phyloP scores from a whole-genome alignment of 2,888 invertebrate species.

The Molanna angustata region DNA sequence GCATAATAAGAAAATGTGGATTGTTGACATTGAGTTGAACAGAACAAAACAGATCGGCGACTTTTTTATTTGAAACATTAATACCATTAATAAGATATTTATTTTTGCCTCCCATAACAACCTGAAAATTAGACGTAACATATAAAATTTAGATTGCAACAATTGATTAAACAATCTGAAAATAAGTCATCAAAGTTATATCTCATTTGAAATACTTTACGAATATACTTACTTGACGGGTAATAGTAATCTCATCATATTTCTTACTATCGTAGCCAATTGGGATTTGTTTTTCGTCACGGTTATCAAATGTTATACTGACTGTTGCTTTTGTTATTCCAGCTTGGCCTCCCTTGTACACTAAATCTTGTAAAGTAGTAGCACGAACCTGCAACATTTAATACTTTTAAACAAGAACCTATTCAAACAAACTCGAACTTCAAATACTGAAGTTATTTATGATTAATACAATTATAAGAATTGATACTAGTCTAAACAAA shows the following conservation, averaged over 20 bases:
- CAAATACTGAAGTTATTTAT: no score
- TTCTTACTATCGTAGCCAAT: constrained; percentile 87
- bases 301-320: constrained; percentile 93
- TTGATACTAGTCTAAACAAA: no score
- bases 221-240: constrained; percentile 67
- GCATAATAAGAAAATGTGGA: constrained; percentile 99
- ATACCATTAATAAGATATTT: constrained; percentile 94
- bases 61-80: constrained; percentile 84
- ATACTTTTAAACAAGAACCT: no score
- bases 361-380: constrained; percentile 85
- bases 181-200: neutral
- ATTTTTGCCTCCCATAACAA: constrained; percentile 83
- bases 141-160: neutral
- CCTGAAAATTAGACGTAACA: constrained; percentile 44
- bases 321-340: constrained; percentile 95
- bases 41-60: constrained; percentile 93
- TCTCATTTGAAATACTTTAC: neutral
- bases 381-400: constrained; percentile 96
- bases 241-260: constrained; percentile 88
- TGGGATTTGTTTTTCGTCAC: constrained; percentile 76
- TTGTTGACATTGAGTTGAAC: constrained; percentile 98
- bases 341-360: constrained; percentile 97
- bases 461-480: no score
- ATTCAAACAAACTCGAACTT: no score
- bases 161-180: neutral